These are phyloP conservation scores for Grammomys dolichurus DNA, from an alignment of 2,113 vertebrate species.

Conservation along the genomic window DNA sequence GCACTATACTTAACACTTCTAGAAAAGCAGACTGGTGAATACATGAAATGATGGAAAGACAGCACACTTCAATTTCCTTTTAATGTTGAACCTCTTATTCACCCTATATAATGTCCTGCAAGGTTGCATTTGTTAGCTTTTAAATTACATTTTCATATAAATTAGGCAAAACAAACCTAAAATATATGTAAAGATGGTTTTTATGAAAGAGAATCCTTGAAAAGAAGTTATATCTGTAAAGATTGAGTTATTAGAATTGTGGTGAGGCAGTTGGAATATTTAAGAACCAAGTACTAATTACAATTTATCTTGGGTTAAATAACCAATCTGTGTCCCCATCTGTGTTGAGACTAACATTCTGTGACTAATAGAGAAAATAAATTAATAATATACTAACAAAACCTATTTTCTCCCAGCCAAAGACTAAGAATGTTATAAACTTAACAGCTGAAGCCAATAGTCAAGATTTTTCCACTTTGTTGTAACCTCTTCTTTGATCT, in stretches of 20 bases:
- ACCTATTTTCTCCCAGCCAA: not conserved
- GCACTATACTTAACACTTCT: not conserved
- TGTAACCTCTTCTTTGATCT: not conserved
- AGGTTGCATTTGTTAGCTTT: not conserved
- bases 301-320: not conserved
- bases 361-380: not conserved
- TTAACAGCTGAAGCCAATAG: not conserved
- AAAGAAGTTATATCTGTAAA: not conserved
- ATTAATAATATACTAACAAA: not conserved
- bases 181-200: not conserved
- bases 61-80: not conserved
- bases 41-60: not conserved
- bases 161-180: not conserved
- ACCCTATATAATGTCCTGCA: not conserved
- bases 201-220: not conserved
- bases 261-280: not conserved
- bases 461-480: not conserved
- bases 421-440: not conserved
- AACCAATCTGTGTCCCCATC: not conserved
- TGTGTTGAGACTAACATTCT: not conserved
- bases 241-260: not conserved
- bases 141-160: not conserved
- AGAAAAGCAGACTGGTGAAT: not conserved
- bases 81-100: fast-evolving
- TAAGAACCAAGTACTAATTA: not conserved